Evolutionary conservation across 2,888 invertebrate species (phyloP).

Genomic region (Apomyelois bistriatella): DNA sequence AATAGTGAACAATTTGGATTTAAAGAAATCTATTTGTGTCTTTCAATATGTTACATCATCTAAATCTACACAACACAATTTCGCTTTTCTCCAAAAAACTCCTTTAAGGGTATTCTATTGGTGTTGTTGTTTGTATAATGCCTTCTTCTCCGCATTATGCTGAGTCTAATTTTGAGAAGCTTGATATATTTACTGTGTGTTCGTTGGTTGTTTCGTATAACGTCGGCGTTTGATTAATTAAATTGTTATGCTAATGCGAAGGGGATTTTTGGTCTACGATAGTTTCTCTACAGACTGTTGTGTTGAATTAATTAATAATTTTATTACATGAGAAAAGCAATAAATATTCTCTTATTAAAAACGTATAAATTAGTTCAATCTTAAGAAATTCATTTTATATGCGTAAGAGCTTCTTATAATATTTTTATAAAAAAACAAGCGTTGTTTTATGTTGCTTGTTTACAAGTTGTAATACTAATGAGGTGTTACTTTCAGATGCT

Average conservation of each 20-base stretch:
- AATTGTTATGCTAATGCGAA: conserved; percentile 67
- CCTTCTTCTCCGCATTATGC: not conserved
- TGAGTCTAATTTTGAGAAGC: conserved; percentile 2
- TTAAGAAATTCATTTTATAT: too few relatives aligned
- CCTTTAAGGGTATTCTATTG: too few relatives aligned
- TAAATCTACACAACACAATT: too few relatives aligned
- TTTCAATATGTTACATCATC: too few relatives aligned
- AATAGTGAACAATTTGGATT: too few relatives aligned
- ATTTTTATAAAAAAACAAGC: not conserved
- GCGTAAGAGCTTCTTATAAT: not conserved
- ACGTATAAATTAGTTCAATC: not conserved
- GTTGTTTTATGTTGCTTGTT: conserved; percentile 7
- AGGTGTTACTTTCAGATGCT: not conserved
- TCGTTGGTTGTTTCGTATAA: conserved; percentile 17
- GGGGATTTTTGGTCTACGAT: conserved; percentile 54
- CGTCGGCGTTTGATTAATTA: conserved; percentile 62
- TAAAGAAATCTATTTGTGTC: too few relatives aligned
- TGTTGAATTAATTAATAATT: conserved; percentile 16
- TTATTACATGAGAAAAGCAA: conserved; percentile 14
- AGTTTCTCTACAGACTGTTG: conserved; percentile 26
- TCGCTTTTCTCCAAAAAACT: too few relatives aligned
- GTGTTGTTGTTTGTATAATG: not conserved
- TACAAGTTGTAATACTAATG: conserved; percentile 17
- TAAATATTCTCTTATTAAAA: not conserved
- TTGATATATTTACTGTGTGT: conserved; percentile 8